Conservation (phyloP, 2,888 invertebrate species). For the Sclerodermus sp. region DNA sequence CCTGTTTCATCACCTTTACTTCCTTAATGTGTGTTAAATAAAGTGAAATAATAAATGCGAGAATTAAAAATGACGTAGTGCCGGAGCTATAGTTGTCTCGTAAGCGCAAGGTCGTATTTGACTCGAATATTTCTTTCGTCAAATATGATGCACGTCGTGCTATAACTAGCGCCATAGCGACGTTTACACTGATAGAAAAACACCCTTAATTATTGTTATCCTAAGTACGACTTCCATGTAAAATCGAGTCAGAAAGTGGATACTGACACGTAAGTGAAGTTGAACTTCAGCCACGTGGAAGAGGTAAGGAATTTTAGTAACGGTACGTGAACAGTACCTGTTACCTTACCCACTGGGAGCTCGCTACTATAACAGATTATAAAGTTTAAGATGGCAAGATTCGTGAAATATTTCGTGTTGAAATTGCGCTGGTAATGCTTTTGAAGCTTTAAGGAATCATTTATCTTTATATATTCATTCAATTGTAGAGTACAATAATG, state of each 20-base stretch:
- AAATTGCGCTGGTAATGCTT: no score
- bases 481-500: no score
- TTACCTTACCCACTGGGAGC: constrained; percentile 17
- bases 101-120: no score
- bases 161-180: no score
- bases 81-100: no score
- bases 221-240: constrained; percentile 9
- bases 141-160: no score
- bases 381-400: constrained; percentile 2
- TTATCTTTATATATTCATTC: no score
- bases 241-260: no score
- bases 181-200: background rate
- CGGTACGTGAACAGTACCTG: constrained; percentile 28
- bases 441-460: no score
- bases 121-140: no score
- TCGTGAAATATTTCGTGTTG: background rate
- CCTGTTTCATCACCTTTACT: constrained; percentile 25
- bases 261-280: no score
- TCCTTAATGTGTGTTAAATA: background rate
- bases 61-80: constrained; percentile 20
- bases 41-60: background rate
- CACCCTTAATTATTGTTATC: constrained; percentile 17
- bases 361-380: constrained; percentile 9
- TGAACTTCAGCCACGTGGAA: no score
- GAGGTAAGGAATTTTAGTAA: constrained; percentile 23